Base-by-base conservation (phyloP, 2,113 vertebrate species). In the Lynx canadensis region DNA sequence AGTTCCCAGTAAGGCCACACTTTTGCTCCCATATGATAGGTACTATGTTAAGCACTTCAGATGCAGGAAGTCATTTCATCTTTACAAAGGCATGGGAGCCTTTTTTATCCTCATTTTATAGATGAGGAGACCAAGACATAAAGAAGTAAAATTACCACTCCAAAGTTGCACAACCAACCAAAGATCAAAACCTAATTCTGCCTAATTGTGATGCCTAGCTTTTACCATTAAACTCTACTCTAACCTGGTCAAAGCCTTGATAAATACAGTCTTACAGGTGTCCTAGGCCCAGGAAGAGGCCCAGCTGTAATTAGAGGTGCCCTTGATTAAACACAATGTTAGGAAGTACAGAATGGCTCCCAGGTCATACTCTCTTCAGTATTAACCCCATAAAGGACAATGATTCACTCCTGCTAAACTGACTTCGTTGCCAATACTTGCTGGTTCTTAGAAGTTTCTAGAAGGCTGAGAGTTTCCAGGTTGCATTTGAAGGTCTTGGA, bases 381-480 rank as follows among this genome's bases (percentile, higher is more conserved):
- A 38, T 19, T 21, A 84, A 10, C 31, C 92, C 48, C 33, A 55
- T 94, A 81, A 97, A 94, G 33, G 8, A 33, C 29, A 89, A 68
- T 93, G 91, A 94, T 80, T 96, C 63, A 69, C 33, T 68, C 29
- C 50, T 57, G 29, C 29, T 84, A 66, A 84, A 55, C 60, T 66
- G 45, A 38, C 38, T 94, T 84, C 50, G 33, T 68, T 79, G 33
- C 57, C 52, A 21, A 78, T 95, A 88, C 95, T 93, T 76, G 92
- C 21, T 73, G 68, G 83, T 41, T 95, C 29, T 27, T 94, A 25
- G 29, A 88, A 71, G 69, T 95, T 96, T 89, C 88, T 83, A 82
- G 50, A 66, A 96, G 69, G 85, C 60, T 92, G 33, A 93, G 86
- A 36, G 33, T 82, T 60, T 71, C 63, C 57, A 88, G 55, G 66